phyloP scores from a whole-genome alignment of 64 coral and sea anemone species.

The Pocillopora damicornis region DNA sequence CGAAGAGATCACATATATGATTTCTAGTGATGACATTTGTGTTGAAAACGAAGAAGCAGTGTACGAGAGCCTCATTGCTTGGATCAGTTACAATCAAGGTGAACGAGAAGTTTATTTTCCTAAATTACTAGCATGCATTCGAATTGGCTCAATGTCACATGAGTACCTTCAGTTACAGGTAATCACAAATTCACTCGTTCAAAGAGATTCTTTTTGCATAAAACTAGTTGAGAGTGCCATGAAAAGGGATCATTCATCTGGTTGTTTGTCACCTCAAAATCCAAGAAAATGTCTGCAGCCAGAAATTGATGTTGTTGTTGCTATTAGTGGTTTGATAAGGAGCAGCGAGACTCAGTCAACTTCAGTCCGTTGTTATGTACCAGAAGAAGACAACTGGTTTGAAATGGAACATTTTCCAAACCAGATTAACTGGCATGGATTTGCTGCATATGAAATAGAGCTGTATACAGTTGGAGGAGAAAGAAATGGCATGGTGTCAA shows the following conservation, averaged over 20 bases:
- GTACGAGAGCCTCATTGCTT: background rate
- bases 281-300: slow-evolving; percentile 30
- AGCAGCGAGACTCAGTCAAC: slow-evolving; percentile 5
- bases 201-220: background rate
- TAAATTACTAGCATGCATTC: background rate
- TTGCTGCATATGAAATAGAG: slow-evolving; percentile 16
- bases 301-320: slow-evolving; percentile 19
- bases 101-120: slow-evolving; percentile 19
- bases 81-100: slow-evolving; percentile 15
- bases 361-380: slow-evolving; percentile 31
- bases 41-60: slow-evolving; percentile 10
- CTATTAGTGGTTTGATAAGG: slow-evolving; percentile 14
- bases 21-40: slow-evolving; percentile 30
- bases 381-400: slow-evolving; percentile 41
- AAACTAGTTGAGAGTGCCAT: background rate
- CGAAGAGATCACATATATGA: background rate
- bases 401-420: slow-evolving; percentile 24
- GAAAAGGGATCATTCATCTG: background rate
- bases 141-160: slow-evolving; percentile 12
- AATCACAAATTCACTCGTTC: background rate
- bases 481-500: slow-evolving; percentile 17
- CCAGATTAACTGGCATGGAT: slow-evolving; percentile 44
- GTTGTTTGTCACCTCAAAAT: background rate
- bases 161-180: background rate
- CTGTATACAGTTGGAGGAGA: slow-evolving; percentile 47